Conservation (phyloP, 2,113 vertebrate species). For the Prinia subflava region DNA sequence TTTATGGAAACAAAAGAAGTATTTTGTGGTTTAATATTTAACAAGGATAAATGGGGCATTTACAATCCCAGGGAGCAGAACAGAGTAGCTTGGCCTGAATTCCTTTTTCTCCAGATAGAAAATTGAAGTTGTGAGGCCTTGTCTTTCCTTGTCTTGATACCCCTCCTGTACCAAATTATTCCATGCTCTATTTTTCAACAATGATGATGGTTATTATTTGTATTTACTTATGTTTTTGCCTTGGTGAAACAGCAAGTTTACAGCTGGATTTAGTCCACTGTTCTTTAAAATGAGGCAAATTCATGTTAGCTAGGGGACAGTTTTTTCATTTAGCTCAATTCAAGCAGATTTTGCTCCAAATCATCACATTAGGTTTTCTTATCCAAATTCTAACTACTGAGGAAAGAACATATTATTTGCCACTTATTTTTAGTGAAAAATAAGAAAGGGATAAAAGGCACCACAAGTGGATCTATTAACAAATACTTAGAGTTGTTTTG, state of each 20-base stretch:
- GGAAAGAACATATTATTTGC: not conserved
- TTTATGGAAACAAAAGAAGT: not conserved
- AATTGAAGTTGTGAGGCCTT: not conserved
- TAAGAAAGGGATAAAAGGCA: not conserved
- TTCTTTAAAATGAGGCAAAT: not conserved
- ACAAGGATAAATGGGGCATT: not conserved
- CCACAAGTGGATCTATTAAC: not conserved
- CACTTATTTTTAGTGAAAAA: not conserved
- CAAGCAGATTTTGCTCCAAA: not conserved
- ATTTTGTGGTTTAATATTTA: not conserved
- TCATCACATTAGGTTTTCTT: not conserved
- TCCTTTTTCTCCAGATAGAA: not conserved
- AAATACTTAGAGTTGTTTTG: not conserved
- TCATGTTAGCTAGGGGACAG: not conserved
- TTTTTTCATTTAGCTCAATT: not conserved
- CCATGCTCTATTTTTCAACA: not conserved
- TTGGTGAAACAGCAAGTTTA: not conserved
- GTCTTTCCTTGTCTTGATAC: not conserved
- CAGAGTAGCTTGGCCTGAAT: not conserved
- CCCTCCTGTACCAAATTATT: not conserved
- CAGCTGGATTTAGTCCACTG: not conserved
- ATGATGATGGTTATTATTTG: not conserved
- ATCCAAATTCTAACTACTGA: not conserved
- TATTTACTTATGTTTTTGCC: not conserved
- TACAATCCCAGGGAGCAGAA: not conserved